Evolutionary conservation across 2,888 invertebrate genomes (phyloP).

Genomic region (Mystacides longicornis): DNA sequence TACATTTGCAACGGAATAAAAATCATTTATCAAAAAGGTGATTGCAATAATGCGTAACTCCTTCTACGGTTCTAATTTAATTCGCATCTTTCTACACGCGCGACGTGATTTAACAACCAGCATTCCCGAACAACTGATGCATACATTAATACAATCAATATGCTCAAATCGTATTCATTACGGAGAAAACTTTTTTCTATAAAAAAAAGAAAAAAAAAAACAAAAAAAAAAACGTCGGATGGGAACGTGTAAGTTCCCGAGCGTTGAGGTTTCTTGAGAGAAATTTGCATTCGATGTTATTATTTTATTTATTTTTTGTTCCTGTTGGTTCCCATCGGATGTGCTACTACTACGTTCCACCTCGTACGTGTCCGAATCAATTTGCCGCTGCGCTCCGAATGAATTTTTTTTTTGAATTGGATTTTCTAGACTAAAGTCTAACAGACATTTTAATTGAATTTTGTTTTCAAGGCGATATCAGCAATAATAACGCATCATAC

Average conservation of each 20-base stretch:
- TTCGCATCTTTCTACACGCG: background rate
- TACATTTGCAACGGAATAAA: too few relatives aligned
- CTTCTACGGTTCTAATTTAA: background rate
- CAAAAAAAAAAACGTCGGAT: background rate
- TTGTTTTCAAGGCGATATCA: background rate
- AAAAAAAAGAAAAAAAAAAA: too few relatives aligned
- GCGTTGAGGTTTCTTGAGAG: background rate
- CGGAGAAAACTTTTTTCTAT: background rate
- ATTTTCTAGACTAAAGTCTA: background rate
- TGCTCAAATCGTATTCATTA: constrained; percentile 2
- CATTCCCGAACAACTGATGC: background rate
- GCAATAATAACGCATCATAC: background rate
- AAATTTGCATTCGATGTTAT: background rate
- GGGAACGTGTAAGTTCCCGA: background rate
- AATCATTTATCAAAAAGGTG: constrained; percentile 2
- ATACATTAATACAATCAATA: constrained; percentile 1
- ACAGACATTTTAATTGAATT: constrained; percentile 2
- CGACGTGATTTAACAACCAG: background rate
- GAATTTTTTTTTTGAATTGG: constrained; percentile 1
- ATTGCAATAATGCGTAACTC: constrained; percentile 1
- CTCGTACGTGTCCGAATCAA: constrained; percentile 1
- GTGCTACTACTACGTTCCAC: background rate
- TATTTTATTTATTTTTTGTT: background rate
- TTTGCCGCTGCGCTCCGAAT: background rate
- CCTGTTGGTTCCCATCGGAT: too few relatives aligned